Conservation (phyloP, 1,140 invertebrate genomes). For the Brevipalpus yothersi region DNA sequence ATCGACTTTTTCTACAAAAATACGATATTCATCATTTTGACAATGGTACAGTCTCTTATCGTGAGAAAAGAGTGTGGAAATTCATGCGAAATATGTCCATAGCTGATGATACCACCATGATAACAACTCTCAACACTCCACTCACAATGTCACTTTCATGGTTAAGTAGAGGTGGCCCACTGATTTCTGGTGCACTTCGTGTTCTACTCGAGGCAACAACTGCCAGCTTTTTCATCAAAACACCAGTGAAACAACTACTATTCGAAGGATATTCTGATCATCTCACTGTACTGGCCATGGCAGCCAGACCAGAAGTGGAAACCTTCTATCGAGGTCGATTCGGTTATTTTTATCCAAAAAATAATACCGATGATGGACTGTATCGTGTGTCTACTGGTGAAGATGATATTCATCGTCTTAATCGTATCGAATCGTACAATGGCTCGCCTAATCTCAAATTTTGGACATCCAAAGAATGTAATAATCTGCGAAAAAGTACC, state of each 20-base stretch:
- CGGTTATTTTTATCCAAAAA: constrained; percentile 18
- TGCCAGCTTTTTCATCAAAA: constrained; percentile 65
- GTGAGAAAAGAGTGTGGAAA: constrained; percentile 50
- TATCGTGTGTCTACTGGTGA: constrained; percentile 25
- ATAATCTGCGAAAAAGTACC: constrained; percentile 1
- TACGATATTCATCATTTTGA: constrained; percentile 12
- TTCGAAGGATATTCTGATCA: constrained; percentile 37
- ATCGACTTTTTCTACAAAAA: constrained; percentile 16
- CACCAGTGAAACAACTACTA: constrained; percentile 56
- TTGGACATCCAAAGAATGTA: constrained; percentile 6
- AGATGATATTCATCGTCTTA: constrained; percentile 16
- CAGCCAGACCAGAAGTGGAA: constrained; percentile 8
- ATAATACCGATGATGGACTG: constrained; percentile 25
- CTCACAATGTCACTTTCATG: constrained; percentile 67
- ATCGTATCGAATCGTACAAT: constrained; percentile 26
- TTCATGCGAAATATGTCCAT: constrained; percentile 63
- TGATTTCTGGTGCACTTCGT: constrained; percentile 58
- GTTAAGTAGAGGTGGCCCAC: constrained; percentile 36
- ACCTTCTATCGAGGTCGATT: constrained; percentile 6
- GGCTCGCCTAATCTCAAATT: constrained; percentile 25
- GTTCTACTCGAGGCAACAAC: constrained; percentile 65
- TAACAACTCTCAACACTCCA: constrained; percentile 66
- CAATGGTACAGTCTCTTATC: constrained; percentile 72
- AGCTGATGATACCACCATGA: constrained; percentile 41
- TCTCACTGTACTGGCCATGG: constrained; percentile 10